These are phyloP conservation scores for Acanthurus lineatus DNA, from an alignment of 2,797 vertebrate species.

Conservation along the genomic window DNA sequence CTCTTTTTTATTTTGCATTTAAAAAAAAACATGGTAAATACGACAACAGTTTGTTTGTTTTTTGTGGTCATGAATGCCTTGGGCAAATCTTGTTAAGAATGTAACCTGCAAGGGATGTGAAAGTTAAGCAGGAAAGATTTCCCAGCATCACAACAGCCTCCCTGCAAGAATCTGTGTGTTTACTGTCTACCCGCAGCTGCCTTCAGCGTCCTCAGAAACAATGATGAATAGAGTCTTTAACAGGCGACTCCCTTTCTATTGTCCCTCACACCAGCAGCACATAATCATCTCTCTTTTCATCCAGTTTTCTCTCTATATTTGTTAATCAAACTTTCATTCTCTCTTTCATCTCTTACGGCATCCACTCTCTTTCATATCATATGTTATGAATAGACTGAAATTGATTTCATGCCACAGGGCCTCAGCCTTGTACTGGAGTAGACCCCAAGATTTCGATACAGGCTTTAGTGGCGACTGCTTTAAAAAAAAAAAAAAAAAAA, in stretches of 20 bases:
- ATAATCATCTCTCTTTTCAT: constrained; percentile 49
- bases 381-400: constrained; percentile 48
- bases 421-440: constrained; percentile 26
- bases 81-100: constrained; percentile 4
- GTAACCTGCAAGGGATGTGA: not conserved
- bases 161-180: constrained; percentile 37
- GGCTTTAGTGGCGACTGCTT: constrained; percentile 30
- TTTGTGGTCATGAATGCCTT: constrained; percentile 6
- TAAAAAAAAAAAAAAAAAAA: constrained; percentile 19
- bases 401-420: constrained; percentile 61
- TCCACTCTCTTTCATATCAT: constrained; percentile 46
- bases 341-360: constrained; percentile 49
- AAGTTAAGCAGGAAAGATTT: constrained; percentile 28
- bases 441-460: constrained; percentile 22
- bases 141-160: constrained; percentile 16
- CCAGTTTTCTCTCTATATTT: constrained; percentile 40
- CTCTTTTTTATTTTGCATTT: not conserved
- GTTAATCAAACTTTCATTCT: constrained; percentile 55
- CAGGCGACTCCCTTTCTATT: constrained; percentile 40
- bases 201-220: constrained; percentile 46
- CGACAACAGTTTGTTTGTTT: not conserved
- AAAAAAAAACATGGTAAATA: not conserved
- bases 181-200: constrained; percentile 15
- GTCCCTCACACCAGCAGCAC: constrained; percentile 42
- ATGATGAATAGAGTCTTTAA: constrained; percentile 52